Conservation (phyloP, 2,888 invertebrate species). For the Hyalella azteca region DNA sequence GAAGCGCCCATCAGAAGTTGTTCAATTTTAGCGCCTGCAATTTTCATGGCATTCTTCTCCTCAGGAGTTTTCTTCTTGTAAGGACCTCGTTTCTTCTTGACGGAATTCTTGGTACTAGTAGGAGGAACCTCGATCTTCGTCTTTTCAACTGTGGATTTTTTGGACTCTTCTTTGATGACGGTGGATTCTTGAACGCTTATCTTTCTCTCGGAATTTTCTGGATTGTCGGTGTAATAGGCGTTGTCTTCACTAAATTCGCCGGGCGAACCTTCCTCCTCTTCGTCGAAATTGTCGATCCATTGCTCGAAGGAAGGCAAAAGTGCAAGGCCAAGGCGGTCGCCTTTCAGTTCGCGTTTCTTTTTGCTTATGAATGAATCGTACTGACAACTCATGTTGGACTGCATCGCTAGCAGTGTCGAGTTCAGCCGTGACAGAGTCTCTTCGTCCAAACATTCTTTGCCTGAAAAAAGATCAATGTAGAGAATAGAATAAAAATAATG, state of each 20-base stretch:
- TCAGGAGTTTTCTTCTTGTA: constrained; percentile 22
- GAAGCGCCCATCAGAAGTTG: background rate
- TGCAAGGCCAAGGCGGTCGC: background rate
- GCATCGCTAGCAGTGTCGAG: background rate
- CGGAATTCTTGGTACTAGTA: background rate
- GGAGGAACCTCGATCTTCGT: background rate
- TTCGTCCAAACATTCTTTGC: background rate
- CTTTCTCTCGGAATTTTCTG: background rate
- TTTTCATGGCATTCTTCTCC: constrained; percentile 18
- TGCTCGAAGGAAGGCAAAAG: constrained; percentile 31
- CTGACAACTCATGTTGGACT: background rate
- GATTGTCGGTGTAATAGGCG: background rate
- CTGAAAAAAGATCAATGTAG: background rate
- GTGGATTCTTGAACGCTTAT: background rate
- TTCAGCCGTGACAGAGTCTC: background rate
- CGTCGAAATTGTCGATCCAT: constrained; percentile 42
- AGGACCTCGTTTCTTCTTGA: background rate
- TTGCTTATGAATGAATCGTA: background rate
- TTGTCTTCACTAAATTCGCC: background rate
- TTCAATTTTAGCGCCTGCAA: constrained; percentile 11
- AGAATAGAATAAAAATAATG: background rate
- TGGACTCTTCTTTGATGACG: background rate
- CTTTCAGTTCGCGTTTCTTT: background rate
- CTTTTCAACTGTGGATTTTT: background rate
- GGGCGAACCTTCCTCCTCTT: background rate